Evolutionary conservation across 2,113 vertebrate genomes (phyloP), one percentile per base, ranked within the genome.

Genomic region (Dicentrarchus labrax): DNA sequence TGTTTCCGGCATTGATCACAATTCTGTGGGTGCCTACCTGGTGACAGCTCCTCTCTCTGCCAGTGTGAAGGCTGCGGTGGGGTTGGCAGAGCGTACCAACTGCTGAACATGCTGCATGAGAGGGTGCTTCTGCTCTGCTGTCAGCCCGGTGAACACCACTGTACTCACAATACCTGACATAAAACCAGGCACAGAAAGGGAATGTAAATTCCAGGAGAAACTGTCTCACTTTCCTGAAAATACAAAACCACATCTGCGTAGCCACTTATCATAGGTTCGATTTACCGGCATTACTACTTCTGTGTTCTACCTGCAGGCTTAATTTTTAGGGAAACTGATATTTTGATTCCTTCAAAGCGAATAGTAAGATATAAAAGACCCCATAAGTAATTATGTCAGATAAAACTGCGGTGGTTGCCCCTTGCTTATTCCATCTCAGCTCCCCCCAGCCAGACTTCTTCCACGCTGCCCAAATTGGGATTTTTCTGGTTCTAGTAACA

Each of bases 31-130:
- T 21, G 30, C 86, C 53, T 82, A 99, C 98, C 98, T 97, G 8
- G 96, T 97, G 54, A 99, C 96, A 48, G 96, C 93, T n/a, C 98
- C 98, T 62, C 95, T 96, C 90, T 99, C 97, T 45, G 97, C 97
- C 85, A 96, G 91, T 80, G 98, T 93, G 90, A 99, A 99, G 9
- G 97, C 95, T 43, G 96, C 94, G 0, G 90, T 92, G 50, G 97
- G 97, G 76, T 98, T 99, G 85, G 97, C 95, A 4, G 97, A 95
- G 76, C 97, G 95, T 88, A 99, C 95, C 75, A 99, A 91, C 94
- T 95, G 95, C 94, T 98, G 97, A 70, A 98, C 92, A 83, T 97
- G 96, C 87, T 95, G 82, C 0, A 97, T 92, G 62, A 97, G 95
- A 0, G 97, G 96, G 81, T 97, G 96, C 59, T 95, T 96, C 93